A percentile compares a stretch with the other conserved stretches of the same genome.
Conservation (phyloP, 2,888 invertebrate species). For the Drosophila sordidula region DNA sequence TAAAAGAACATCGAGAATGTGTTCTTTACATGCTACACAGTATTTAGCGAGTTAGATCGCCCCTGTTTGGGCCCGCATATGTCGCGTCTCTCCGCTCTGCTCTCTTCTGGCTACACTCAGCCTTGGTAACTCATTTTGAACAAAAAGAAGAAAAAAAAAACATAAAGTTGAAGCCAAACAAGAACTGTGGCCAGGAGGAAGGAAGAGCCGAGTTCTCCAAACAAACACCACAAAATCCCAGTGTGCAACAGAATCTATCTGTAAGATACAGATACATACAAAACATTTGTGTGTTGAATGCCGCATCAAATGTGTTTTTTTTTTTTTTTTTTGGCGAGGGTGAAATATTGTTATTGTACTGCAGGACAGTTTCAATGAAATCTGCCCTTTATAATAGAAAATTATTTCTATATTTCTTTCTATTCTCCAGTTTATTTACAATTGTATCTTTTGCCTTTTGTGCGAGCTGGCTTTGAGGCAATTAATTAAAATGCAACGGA, state of each 20-base stretch:
- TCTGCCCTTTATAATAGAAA: constrained; percentile 42
- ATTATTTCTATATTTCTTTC: constrained; percentile 35
- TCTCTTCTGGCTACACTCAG: constrained; percentile 1
- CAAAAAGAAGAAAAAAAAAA: constrained; percentile 40
- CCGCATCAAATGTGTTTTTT: constrained; percentile 30
- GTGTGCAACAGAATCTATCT: constrained; percentile 55
- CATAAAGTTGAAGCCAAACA: constrained; percentile 56
- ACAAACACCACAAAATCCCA: constrained; percentile 63
- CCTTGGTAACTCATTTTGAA: constrained; percentile 6
- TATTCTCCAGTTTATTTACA: constrained; percentile 37
- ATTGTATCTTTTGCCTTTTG: constrained; percentile 29
- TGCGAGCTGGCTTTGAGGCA: constrained; percentile 35
- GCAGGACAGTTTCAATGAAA: constrained; percentile 43
- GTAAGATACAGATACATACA: constrained; percentile 43
- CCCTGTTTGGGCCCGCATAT: constrained; percentile 43
- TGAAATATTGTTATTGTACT: constrained; percentile 58
- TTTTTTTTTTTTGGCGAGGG: constrained; percentile 53
- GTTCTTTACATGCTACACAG: constrained; percentile 10
- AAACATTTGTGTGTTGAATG: constrained; percentile 54
- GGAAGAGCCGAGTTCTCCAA: constrained; percentile 44
- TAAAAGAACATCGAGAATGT: constrained; percentile 35
- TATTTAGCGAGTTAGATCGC: constrained; percentile 21
- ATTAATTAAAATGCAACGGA: constrained; percentile 58
- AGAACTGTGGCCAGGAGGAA: constrained; percentile 47
- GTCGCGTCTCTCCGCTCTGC: constrained; percentile 11